phyloP scores from a whole-genome alignment of 2,888 invertebrate genomes.

The Cerastis leucographa region DNA sequence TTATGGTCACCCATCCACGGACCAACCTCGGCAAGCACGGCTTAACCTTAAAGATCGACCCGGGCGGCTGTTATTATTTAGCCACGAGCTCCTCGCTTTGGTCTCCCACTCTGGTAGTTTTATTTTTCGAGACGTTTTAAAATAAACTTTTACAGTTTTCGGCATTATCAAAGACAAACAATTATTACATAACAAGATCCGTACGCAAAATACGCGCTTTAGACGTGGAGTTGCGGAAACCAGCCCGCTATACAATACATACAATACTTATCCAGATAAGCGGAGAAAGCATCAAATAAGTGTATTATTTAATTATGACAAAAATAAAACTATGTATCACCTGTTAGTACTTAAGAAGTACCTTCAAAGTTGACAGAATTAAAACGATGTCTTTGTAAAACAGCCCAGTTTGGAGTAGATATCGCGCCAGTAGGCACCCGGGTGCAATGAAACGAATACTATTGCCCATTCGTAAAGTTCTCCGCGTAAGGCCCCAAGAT shows the following conservation, averaged over 20 bases:
- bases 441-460: constrained; percentile 77
- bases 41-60: too few species aligned
- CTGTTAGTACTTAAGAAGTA: constrained; percentile 6
- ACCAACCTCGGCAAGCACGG: too few species aligned
- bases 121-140: not conserved
- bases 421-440: constrained; percentile 72
- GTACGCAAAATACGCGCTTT: too few species aligned
- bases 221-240: too few species aligned
- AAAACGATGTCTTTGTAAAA: constrained; percentile 44
- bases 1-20: too few species aligned
- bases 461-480: constrained; percentile 81
- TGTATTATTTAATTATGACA: not conserved
- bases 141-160: not conserved
- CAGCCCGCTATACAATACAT: too few species aligned
- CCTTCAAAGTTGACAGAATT: constrained; percentile 35
- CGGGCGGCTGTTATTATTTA: too few species aligned
- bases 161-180: not conserved
- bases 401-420: constrained; percentile 53
- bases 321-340: not conserved
- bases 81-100: too few species aligned
- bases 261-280: too few species aligned
- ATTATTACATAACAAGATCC: not conserved
- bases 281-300: not conserved
- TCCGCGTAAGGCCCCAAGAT: constrained; percentile 53
- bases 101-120: too few species aligned